phyloP scores from a whole-genome alignment of 2,113 vertebrate genomes.

The Phalacrocorax aristotelis region DNA sequence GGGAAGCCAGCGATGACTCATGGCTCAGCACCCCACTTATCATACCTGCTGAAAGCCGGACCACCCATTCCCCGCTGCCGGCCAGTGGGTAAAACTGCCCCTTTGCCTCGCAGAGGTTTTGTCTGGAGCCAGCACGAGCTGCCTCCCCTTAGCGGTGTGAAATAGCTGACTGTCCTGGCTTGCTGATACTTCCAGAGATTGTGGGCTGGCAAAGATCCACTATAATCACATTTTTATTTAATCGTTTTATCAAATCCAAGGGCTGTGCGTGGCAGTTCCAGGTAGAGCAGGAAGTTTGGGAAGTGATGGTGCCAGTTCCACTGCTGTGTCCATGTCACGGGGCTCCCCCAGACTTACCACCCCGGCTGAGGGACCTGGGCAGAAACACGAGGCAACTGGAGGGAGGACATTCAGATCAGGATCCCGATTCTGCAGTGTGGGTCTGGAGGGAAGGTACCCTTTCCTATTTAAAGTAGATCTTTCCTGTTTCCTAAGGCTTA shows the following conservation, averaged over 20 bases:
- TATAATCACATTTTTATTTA: not conserved
- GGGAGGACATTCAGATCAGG: not conserved
- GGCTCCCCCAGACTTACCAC: not conserved
- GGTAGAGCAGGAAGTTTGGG: not conserved
- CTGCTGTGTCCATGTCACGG: not conserved
- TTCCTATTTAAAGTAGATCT: not conserved
- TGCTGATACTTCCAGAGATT: not conserved
- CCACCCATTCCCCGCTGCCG: not conserved
- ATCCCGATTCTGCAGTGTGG: not conserved
- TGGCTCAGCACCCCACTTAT: not conserved
- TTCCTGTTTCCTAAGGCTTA: not conserved
- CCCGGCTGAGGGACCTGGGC: not conserved
- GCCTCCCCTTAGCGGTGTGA: rapidly evolving
- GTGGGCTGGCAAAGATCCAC: not conserved
- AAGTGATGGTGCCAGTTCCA: not conserved
- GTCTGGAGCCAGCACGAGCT: not conserved
- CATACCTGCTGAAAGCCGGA: not conserved
- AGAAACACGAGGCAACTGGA: not conserved
- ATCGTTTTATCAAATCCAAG: not conserved
- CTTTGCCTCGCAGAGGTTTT: not conserved
- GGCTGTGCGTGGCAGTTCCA: not conserved
- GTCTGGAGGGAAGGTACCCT: not conserved
- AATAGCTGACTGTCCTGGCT: not conserved
- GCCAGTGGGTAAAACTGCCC: not conserved
- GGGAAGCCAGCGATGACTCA: not conserved